Percentiles rank a stretch among this genome's conserved stretches.
Conservation (phyloP, 2,113 vertebrate species). For the Bos javanicus region DNA sequence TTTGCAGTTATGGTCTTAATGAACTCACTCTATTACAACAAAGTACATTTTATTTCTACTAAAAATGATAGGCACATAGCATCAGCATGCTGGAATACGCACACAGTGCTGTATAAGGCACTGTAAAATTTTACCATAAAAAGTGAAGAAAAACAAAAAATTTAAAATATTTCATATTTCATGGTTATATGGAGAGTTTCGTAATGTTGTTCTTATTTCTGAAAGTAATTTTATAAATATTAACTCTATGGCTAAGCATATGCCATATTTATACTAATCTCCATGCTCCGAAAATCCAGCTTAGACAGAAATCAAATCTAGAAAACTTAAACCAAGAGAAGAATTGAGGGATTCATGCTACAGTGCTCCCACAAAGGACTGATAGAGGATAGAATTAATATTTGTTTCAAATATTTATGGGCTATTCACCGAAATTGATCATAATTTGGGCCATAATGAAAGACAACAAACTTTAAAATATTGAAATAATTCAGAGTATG, state of each 20-base stretch:
- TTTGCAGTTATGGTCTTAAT: background rate
- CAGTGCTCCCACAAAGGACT: background rate
- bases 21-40: background rate
- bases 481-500: background rate
- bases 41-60: background rate
- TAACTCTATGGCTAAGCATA: background rate
- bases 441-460: background rate
- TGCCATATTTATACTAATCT: background rate
- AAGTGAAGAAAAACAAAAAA: background rate
- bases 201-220: constrained; percentile 4
- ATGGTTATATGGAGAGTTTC: background rate
- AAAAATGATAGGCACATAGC: background rate
- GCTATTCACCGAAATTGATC: background rate
- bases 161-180: background rate
- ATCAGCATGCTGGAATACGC: background rate
- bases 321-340: background rate
- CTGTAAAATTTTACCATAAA: background rate
- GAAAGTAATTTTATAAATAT: constrained; percentile 15
- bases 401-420: background rate
- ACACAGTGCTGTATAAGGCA: background rate
- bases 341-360: background rate
- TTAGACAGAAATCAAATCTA: background rate
- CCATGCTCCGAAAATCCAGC: background rate
- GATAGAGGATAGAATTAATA: background rate
- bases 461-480: background rate